A percentile compares a stretch with the other conserved stretches of the same genome.
Conservation (phyloP, 2,888 invertebrate genomes). For the Drosophila fungiperda region DNA sequence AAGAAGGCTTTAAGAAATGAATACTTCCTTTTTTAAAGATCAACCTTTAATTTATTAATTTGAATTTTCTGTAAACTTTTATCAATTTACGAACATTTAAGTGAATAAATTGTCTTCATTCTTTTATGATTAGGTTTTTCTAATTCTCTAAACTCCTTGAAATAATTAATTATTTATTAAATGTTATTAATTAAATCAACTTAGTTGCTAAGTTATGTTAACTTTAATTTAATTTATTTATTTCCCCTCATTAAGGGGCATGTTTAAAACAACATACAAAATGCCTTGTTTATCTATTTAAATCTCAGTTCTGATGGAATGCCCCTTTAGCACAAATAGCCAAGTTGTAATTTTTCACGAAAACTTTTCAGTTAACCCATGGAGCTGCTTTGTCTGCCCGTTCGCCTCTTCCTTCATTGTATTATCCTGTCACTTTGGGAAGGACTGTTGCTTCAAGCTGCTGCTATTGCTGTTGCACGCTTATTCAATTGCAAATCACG, state of each 20-base stretch:
- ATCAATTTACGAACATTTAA: background rate
- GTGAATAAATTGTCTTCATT: background rate
- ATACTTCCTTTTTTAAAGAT: background rate
- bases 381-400: background rate
- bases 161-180: background rate
- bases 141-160: background rate
- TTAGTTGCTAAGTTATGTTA: background rate
- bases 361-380: slow-evolving; percentile 47
- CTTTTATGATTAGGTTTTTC: background rate
- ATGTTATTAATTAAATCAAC: background rate
- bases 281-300: slow-evolving; percentile 14
- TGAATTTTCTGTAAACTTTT: background rate
- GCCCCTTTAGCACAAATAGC: background rate
- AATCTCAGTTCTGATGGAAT: background rate
- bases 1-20: background rate
- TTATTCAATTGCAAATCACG: slow-evolving; percentile 79
- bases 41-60: background rate
- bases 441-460: slow-evolving; percentile 31
- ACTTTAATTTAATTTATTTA: background rate
- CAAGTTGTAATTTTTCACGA: slow-evolving; percentile 27
- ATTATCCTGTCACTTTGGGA: slow-evolving; percentile 17
- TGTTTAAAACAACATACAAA: background rate
- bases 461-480: slow-evolving; percentile 39
- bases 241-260: background rate
- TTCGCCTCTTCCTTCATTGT: background rate